phyloP scores from a whole-genome alignment of 2,888 invertebrate species.

The Microctonus aethiopoides region DNA sequence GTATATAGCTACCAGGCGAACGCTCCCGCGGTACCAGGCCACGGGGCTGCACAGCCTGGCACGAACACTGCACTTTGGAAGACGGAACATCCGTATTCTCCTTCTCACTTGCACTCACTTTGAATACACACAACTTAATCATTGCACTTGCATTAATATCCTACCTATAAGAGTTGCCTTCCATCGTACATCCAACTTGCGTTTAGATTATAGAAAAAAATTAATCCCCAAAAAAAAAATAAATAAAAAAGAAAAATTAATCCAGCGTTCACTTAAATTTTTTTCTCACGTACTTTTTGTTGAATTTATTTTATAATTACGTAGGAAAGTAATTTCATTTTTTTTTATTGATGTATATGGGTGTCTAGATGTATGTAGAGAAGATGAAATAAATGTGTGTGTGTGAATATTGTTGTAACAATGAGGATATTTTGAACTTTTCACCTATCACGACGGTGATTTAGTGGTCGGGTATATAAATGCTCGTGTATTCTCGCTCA shows the following conservation, averaged over 20 bases:
- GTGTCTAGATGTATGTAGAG: not conserved
- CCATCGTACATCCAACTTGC: slow-evolving; percentile 26
- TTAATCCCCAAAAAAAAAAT: slow-evolving; percentile 1
- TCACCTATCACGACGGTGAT: slow-evolving; percentile 60
- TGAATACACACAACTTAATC: not conserved
- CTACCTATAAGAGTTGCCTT: slow-evolving; percentile 12
- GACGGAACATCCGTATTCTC: slow-evolving; percentile 34
- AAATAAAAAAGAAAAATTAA: slow-evolving; percentile 10
- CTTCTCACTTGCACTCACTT: slow-evolving; percentile 21
- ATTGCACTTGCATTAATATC: slow-evolving; percentile 5
- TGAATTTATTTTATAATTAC: not conserved
- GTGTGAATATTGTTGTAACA: not conserved
- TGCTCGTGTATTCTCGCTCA: slow-evolving; percentile 37
- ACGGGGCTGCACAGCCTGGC: slow-evolving; percentile 64
- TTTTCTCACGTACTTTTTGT: slow-evolving; percentile 10
- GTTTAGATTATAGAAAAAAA: slow-evolving; percentile 7
- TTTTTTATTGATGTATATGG: not conserved
- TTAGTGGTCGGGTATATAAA: slow-evolving; percentile 46
- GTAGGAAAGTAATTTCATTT: slow-evolving; percentile 2
- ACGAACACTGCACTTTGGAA: slow-evolving; percentile 59
- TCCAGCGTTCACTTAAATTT: not conserved
- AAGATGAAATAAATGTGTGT: not conserved
- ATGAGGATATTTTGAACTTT: slow-evolving; percentile 53
- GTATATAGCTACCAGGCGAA: slow-evolving; percentile 42
- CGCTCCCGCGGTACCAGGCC: slow-evolving; percentile 59